Conservation (phyloP, 2,888 invertebrate genomes). For the Melipona bicolor region DNA sequence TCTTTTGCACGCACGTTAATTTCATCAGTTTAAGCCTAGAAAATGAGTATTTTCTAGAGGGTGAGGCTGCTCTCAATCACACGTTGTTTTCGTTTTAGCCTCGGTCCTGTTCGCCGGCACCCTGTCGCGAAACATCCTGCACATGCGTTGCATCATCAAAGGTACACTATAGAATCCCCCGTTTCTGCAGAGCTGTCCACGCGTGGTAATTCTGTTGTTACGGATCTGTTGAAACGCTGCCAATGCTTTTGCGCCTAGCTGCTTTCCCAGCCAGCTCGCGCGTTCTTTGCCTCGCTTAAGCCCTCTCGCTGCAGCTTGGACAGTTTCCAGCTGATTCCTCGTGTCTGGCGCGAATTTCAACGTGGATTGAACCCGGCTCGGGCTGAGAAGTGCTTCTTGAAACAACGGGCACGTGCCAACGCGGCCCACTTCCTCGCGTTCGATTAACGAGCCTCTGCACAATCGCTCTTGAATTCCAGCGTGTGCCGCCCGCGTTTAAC, state of each 20-base stretch:
- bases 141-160: constrained; percentile 78
- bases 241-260: constrained; percentile 60
- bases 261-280: constrained; percentile 53
- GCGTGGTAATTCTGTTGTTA: constrained; percentile 65
- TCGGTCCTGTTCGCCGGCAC: constrained; percentile 59
- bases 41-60: no score
- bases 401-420: constrained; percentile 53
- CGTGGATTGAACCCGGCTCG: constrained; percentile 36
- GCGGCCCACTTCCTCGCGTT: constrained; percentile 13
- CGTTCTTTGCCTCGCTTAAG: constrained; percentile 31
- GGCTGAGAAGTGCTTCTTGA: constrained; percentile 54
- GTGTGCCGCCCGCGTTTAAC: neutral
- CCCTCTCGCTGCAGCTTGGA: constrained; percentile 56
- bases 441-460: constrained; percentile 51
- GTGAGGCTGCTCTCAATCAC: constrained; percentile 12
- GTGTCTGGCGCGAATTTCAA: constrained; percentile 60
- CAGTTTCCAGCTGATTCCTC: constrained; percentile 63
- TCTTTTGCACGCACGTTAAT: neutral
- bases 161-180: constrained; percentile 63
- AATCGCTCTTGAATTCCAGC: neutral
- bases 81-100: constrained; percentile 48
- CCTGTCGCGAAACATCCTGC: constrained; percentile 75
- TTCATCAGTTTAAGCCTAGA: neutral
- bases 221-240: constrained; percentile 58
- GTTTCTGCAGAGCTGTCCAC: constrained; percentile 39